These are phyloP conservation scores for Lerema accius DNA, from an alignment of 1,140 invertebrate genomes.

Conservation along the genomic window DNA sequence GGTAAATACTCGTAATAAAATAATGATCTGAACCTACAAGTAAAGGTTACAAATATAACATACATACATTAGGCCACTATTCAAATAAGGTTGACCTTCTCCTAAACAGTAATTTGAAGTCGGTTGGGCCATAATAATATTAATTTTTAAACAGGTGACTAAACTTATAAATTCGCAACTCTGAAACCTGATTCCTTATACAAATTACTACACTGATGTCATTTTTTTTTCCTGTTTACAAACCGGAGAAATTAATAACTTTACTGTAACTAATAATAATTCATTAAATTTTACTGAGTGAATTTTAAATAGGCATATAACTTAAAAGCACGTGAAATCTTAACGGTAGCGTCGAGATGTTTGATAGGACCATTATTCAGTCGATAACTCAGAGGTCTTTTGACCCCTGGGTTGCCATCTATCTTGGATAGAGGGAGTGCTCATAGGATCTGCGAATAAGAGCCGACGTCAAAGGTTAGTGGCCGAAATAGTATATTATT, in stretches of 20 bases:
- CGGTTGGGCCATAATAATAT: slow-evolving; percentile 6
- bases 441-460: slow-evolving; percentile 13
- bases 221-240: slow-evolving; percentile 15
- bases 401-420: slow-evolving; percentile 10
- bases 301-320: no score
- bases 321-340: no score
- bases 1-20: no score
- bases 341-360: no score
- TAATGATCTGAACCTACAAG: no score
- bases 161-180: no score
- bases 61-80: background rate
- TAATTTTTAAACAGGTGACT: slow-evolving; percentile 1
- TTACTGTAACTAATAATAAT: no score
- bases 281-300: no score
- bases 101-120: slow-evolving; percentile 1
- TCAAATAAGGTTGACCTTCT: slow-evolving; percentile 12
- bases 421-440: no score
- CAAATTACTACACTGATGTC: slow-evolving; percentile 20
- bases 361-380: background rate
- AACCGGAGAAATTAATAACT: no score
- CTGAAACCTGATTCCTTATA: slow-evolving; percentile 10
- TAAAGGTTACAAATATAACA: no score
- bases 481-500: slow-evolving; percentile 15
- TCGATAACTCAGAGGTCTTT: background rate
- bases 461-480: slow-evolving; percentile 10